Evolutionary conservation across 2,888 invertebrate genomes (phyloP), one percentile per base, ranked within the genome.

Genomic region (Alcis repandata): DNA sequence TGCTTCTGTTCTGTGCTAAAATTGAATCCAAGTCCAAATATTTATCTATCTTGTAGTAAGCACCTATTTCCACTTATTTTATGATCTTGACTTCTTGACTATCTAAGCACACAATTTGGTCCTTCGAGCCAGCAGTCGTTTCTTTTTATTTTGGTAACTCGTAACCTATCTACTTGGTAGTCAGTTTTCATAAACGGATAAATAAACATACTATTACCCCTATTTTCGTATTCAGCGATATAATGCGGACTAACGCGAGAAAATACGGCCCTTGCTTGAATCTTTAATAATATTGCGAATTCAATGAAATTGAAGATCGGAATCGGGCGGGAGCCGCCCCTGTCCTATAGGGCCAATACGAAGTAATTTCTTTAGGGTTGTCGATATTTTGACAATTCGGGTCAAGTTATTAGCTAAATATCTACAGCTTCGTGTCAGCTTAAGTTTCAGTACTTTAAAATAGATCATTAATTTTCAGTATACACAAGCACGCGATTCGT

Each of bases 261-360:
- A 63, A 56, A 67, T 59, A 58, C 57, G 56, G 17, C 41, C 53
- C 51, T 46, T 59, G 56, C 68, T 69, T 74, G 73, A 79, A 78
- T 77, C 61, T 79, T 75, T 78, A 79, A 84, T 79, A 80, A 77
- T 65, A 82, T 80, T 77, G 78, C 64, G 67, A 79, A 82, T 82
- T 79, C 75, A 77, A 79, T 79, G 77, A 79, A 82, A 84, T 79
- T 73, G 82, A 79, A 79, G 73, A 75, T 77, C 77, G 75, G 73
- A 78, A 70, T 68, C 78, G 73, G 75, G 70, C 79, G 79, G 81
- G 75, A 79, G 79, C 79, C 82, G 74, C 79, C 83, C 84, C 82
- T 72, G 73, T 57, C 56, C 58, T 63, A 62, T 46, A 66, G 59
- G 57, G 62, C 57, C 64, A 52, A 63, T 58, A 33, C 52, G 19